Base-by-base conservation (phyloP, 1,140 invertebrate species). In the Drosophila lacteicornis region DNA sequence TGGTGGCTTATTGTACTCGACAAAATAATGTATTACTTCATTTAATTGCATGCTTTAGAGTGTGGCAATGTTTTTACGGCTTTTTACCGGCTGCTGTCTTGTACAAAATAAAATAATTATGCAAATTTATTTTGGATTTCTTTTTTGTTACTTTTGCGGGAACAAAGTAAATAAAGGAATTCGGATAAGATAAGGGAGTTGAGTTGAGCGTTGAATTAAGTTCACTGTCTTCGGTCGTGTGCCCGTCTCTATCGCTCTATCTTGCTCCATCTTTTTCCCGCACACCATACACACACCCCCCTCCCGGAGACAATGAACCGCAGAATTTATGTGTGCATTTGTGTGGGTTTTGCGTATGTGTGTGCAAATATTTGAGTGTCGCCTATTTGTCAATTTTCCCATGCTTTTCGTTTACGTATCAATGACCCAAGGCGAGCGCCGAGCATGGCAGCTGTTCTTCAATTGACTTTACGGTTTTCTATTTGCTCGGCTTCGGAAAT, bases 361-460 rank as follows among this genome's bases (percentile, higher is more conserved):
- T 66, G 57, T 66, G 61, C 62, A 79, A 82, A 82, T 74, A 79
- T 82, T 79, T 63, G 60, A 61, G 63, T 58, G 55, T 63, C 57
- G 79, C 36, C 74, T 73, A 77, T 82, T 66, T 78, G 79, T 73
- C 74, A 82, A 82, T 78, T 60, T 66, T 59, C 66, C 25, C 53
- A 60, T 67, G 63, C 53, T 55, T 78, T 51, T 81, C 62, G 55
- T 66, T 57, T 38, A 42, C 49, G 56, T 82, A 81, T 81, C 79
- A 81, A 77, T 81, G 66, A 81, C 79, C 77, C 62, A 46, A 63
- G 66, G 79, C 73, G 11, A 36, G 27, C 27, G 27, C 4, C 27
- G 27, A 30, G 27, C n/a, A 12, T 55, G 19, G 7, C 68, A 49
- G 19, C 43, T 71, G 50, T 33, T 70, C 22, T 33, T 22, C 27